These are phyloP conservation scores for Myiozetetes cayanensis DNA, from an alignment of 2,113 vertebrate genomes.

Conservation along the genomic window DNA sequence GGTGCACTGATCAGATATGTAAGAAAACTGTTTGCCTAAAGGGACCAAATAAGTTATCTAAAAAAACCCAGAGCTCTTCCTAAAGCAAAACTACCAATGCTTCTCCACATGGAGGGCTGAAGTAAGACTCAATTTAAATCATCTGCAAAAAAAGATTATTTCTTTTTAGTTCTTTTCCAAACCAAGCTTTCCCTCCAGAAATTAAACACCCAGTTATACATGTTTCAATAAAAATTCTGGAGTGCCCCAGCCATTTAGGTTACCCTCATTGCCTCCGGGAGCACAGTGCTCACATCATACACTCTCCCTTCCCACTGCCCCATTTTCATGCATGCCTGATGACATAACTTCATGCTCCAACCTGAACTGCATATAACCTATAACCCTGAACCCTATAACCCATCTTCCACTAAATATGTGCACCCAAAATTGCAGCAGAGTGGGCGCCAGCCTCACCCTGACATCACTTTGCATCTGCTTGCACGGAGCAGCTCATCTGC, in stretches of 20 bases:
- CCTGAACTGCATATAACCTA: neutral
- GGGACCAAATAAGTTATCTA: neutral
- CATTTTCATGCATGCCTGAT: neutral
- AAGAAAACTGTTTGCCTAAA: neutral
- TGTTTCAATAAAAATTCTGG: neutral
- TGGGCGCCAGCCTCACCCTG: neutral
- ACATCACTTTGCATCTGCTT: neutral
- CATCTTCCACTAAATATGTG: neutral
- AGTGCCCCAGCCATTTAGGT: neutral
- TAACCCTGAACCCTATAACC: neutral
- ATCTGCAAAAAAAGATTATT: accelerated
- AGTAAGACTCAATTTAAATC: neutral
- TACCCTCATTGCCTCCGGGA: neutral
- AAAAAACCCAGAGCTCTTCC: neutral
- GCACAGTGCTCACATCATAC: accelerated
- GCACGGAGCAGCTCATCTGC: accelerated
- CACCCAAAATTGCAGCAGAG: neutral
- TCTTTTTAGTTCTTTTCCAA: neutral
- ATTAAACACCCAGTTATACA: neutral
- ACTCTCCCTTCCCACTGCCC: neutral
- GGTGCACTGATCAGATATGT: neutral
- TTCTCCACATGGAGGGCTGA: neutral
- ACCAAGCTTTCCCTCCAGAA: neutral
- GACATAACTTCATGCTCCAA: neutral
- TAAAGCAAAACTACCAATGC: neutral